Conservation (phyloP, 2,113 vertebrate species). For the Gymnorhina tibicen region DNA sequence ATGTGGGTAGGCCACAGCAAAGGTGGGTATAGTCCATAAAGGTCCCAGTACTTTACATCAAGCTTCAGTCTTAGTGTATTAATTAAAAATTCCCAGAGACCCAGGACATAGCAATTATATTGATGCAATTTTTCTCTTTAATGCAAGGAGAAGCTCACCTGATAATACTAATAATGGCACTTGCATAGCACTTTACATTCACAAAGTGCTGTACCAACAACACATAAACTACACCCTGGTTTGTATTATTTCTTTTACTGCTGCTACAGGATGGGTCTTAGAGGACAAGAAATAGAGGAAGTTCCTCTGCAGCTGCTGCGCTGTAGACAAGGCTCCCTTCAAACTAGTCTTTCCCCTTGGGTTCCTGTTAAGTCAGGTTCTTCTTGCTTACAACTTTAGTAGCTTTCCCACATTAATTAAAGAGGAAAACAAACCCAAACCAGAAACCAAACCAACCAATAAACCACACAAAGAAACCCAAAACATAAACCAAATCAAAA, state of each 20-base stretch:
- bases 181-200: neutral
- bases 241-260: constrained; percentile 18
- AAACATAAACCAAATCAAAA: neutral
- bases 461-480: neutral
- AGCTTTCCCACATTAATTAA: neutral
- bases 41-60: neutral
- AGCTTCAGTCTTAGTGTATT: neutral
- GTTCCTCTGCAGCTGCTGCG: neutral
- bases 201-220: neutral
- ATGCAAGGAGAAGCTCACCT: constrained; percentile 10
- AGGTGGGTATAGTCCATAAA: neutral
- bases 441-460: neutral
- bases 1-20: neutral
- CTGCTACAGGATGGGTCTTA: neutral
- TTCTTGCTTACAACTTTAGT: neutral
- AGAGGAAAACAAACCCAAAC: neutral
- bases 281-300: neutral
- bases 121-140: constrained; percentile 24
- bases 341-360: neutral
- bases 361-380: neutral
- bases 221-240: neutral
- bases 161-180: constrained; percentile 2
- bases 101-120: neutral
- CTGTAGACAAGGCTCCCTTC: neutral
- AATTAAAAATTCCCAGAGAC: neutral